These are phyloP conservation scores for Argopecten irradians DNA, from an alignment of 1,140 invertebrate species.

Conservation along the genomic window DNA sequence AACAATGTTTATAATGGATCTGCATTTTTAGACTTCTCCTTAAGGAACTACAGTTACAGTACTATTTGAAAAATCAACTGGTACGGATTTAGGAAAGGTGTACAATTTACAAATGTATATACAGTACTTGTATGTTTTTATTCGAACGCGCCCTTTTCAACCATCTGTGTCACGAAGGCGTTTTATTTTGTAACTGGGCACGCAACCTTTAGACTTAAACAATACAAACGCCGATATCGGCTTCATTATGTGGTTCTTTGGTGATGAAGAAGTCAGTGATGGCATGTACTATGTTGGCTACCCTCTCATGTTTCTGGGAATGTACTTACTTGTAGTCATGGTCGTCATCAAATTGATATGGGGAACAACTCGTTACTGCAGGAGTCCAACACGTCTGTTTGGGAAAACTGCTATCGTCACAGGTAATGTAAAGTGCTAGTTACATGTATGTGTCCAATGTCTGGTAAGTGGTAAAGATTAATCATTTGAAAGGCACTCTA, in stretches of 20 bases:
- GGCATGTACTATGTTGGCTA: neutral
- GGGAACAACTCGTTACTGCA: conserved; percentile 28
- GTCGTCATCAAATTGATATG: neutral
- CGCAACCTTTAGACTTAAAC: neutral
- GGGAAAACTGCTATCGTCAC: conserved; percentile 90
- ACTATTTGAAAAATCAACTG: too few species aligned
- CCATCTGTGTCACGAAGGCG: neutral
- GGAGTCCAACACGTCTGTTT: conserved; percentile 57
- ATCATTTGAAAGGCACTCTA: too few species aligned
- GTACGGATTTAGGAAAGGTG: too few species aligned
- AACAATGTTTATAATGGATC: too few species aligned
- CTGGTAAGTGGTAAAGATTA: too few species aligned
- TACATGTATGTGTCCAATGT: too few species aligned
- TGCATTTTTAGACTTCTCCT: too few species aligned
- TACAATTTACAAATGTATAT: too few species aligned
- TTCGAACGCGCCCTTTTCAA: neutral
- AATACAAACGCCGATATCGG: neutral
- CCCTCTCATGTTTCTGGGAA: neutral
- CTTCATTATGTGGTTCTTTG: neutral
- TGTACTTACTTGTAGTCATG: neutral
- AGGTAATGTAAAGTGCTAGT: too few species aligned
- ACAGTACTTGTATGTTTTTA: too few species aligned
- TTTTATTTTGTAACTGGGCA: neutral
- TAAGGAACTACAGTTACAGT: too few species aligned
- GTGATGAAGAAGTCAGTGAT: conserved; percentile 14